Conservation (phyloP, 2,113 vertebrate species). For the Porphyrio hochstetteri region DNA sequence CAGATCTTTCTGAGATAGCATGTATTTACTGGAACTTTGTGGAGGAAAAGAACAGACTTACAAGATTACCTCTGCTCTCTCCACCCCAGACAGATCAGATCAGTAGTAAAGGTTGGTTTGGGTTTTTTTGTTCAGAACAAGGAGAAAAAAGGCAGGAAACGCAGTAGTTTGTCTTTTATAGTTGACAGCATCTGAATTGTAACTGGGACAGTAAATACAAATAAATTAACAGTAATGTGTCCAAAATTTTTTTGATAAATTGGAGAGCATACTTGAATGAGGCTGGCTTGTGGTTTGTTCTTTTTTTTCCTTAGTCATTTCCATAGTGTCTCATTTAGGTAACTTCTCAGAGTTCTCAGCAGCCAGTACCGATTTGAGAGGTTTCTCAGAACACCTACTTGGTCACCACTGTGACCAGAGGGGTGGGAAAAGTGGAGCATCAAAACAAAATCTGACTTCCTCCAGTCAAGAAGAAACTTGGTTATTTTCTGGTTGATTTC, state of each 20-base stretch:
- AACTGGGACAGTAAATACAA: not conserved
- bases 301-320: not conserved
- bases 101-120: not conserved
- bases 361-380: not conserved
- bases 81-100: not conserved
- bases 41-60: not conserved
- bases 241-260: not conserved
- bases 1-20: not conserved
- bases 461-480: not conserved
- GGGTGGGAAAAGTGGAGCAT: not conserved
- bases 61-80: not conserved
- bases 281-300: not conserved
- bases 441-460: not conserved
- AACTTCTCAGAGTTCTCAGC: not conserved
- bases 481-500: not conserved
- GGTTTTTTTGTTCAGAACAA: not conserved
- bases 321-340: rapidly evolving
- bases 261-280: not conserved
- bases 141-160: not conserved
- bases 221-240: not conserved
- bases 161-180: not conserved
- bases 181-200: not conserved
- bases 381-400: not conserved
- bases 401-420: not conserved
- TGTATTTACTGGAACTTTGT: not conserved